Conservation (phyloP, 1,140 invertebrate genomes). For the Achroia grisella region DNA sequence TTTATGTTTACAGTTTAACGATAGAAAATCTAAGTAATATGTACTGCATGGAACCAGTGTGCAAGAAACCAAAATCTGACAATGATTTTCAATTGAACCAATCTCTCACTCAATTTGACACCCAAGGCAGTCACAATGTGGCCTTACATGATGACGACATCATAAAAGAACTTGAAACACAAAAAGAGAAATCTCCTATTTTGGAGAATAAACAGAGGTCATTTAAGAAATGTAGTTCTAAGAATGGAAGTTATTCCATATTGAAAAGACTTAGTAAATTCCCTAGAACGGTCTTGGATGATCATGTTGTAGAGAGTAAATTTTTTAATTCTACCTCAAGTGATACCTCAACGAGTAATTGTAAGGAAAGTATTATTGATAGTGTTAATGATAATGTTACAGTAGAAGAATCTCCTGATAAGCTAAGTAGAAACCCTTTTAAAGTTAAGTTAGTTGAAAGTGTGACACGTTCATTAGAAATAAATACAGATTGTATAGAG, state of each 20-base stretch:
- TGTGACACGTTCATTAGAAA: slow-evolving; percentile 3
- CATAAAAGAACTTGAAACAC: not conserved
- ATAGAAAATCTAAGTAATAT: slow-evolving; percentile 62
- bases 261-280: slow-evolving; percentile 60
- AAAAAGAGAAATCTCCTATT: slow-evolving; percentile 56
- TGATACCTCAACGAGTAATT: slow-evolving; percentile 6
- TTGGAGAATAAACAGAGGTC: slow-evolving; percentile 55
- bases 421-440: slow-evolving; percentile 13
- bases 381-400: slow-evolving; percentile 17
- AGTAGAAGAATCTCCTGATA: slow-evolving; percentile 39
- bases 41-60: slow-evolving; percentile 55
- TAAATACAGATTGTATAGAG: slow-evolving; percentile 24
- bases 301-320: slow-evolving; percentile 60
- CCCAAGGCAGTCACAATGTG: slow-evolving; percentile 25
- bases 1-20: slow-evolving; percentile 46
- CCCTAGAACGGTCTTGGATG: slow-evolving; percentile 54
- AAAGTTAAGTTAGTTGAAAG: slow-evolving; percentile 7
- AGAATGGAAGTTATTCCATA: slow-evolving; percentile 26
- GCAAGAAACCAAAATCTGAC: slow-evolving; percentile 46
- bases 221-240: slow-evolving; percentile 43
- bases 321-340: slow-evolving; percentile 39
- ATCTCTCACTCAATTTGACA: slow-evolving; percentile 14
- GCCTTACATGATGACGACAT: slow-evolving; percentile 20
- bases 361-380: slow-evolving; percentile 4
- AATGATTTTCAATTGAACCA: slow-evolving; percentile 17